phyloP scores from a whole-genome alignment of 2,113 vertebrate genomes.

The Lycaon pictus region DNA sequence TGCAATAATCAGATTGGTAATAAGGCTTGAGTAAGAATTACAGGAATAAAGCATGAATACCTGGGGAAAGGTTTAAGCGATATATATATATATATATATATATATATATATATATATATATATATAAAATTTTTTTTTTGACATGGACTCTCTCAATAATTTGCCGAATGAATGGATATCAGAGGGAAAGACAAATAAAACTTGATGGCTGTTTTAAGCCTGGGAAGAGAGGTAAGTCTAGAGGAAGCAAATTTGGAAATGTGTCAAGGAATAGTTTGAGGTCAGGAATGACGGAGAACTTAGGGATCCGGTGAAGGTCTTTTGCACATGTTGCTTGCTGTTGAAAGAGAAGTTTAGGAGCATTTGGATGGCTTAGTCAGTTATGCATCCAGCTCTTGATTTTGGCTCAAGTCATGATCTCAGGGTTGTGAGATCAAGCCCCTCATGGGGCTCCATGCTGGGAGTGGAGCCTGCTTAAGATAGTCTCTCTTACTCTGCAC shows the following conservation, averaged over 20 bases:
- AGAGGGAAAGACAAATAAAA: not conserved
- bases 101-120: too few species aligned
- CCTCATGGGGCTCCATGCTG: not conserved
- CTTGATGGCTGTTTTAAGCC: not conserved
- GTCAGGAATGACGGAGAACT: not conserved
- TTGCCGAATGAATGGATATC: not conserved
- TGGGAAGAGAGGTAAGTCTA: not conserved
- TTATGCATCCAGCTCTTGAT: not conserved
- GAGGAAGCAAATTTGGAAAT: not conserved
- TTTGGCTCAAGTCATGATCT: not conserved
- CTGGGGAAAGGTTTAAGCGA: not conserved
- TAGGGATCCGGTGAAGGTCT: not conserved
- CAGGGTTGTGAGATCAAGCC: not conserved
- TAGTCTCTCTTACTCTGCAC: not conserved
- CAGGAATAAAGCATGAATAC: not conserved
- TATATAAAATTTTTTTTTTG: not conserved
- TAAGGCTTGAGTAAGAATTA: not conserved
- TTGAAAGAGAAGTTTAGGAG: not conserved
- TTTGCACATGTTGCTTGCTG: not conserved
- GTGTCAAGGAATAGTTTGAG: not conserved
- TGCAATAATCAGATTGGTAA: not conserved
- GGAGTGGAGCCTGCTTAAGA: not conserved
- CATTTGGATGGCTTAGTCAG: not conserved
- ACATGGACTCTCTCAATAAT: slow-evolving; percentile 13
- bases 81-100: too few species aligned